phyloP scores from a whole-genome alignment of 1,140 invertebrate species.

The Pararge aegeria region DNA sequence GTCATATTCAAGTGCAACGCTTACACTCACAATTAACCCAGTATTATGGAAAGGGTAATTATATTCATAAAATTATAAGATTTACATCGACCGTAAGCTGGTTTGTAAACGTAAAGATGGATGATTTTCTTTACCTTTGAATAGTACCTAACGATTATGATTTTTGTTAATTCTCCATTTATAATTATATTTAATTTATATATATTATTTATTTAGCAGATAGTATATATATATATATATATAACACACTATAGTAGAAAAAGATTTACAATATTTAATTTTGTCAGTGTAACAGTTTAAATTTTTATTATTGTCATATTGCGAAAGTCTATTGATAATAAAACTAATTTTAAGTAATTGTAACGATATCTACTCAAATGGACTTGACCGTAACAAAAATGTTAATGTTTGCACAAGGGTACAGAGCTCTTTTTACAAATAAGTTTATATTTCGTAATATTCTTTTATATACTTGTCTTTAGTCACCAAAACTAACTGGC shows the following conservation, averaged over 20 bases:
- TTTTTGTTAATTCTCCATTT: too few species aligned
- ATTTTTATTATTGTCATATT: too few species aligned
- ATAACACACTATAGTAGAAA: too few species aligned
- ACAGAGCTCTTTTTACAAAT: background rate
- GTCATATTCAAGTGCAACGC: conserved; percentile 4
- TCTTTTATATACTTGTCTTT: background rate
- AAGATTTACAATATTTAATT: too few species aligned
- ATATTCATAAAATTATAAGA: conserved; percentile 12
- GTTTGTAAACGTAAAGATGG: background rate
- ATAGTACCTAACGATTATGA: too few species aligned
- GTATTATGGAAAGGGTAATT: conserved; percentile 12
- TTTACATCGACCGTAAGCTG: background rate
- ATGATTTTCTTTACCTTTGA: background rate
- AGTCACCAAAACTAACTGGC: conserved; percentile 1
- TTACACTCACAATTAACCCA: conserved; percentile 1
- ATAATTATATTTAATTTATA: too few species aligned
- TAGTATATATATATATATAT: too few species aligned
- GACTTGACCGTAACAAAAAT: background rate
- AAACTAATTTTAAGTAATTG: too few species aligned
- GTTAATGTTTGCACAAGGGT: background rate
- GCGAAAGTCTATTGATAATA: too few species aligned
- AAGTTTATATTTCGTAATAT: background rate
- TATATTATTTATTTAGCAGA: too few species aligned
- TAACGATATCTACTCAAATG: too few species aligned
- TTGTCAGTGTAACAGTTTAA: too few species aligned